Conservation (phyloP, 2,797 vertebrate species). For the Xenentodon cancila region DNA sequence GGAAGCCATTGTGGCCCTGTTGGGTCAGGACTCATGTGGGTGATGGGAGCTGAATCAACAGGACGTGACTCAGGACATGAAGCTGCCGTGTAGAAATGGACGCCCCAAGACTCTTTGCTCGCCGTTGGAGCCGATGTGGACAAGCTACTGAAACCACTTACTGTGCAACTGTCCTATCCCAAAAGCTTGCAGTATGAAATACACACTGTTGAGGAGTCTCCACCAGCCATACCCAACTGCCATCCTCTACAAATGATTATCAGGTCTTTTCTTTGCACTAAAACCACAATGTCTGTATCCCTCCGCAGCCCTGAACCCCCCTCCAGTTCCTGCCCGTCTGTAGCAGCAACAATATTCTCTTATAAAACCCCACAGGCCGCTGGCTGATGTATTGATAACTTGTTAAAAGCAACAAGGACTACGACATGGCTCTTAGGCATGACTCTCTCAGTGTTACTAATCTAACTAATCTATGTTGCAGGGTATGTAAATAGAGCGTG, state of each 20-base stretch:
- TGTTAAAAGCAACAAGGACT: slow-evolving; percentile 35
- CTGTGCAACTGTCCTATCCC: slow-evolving; percentile 30
- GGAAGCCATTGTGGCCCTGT: slow-evolving; percentile 54
- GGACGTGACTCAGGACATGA: slow-evolving; percentile 22
- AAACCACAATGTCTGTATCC: slow-evolving; percentile 72
- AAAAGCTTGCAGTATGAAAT: slow-evolving; percentile 27
- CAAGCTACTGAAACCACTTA: slow-evolving; percentile 26
- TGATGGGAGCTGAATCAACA: slow-evolving; percentile 31
- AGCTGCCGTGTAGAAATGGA: slow-evolving; percentile 13
- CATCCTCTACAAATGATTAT: slow-evolving; percentile 58
- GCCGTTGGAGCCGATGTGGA: slow-evolving; percentile 20
- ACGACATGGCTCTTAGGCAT: slow-evolving; percentile 28
- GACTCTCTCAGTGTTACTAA: slow-evolving; percentile 60
- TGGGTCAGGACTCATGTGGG: slow-evolving; percentile 29
- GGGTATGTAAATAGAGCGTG: slow-evolving; percentile 56
- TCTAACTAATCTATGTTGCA: slow-evolving; percentile 45
- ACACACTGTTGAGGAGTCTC: slow-evolving; percentile 53
- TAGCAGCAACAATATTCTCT: slow-evolving; percentile 20
- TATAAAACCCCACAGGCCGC: not conserved
- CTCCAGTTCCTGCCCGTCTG: slow-evolving; percentile 22
- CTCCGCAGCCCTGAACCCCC: slow-evolving; percentile 20
- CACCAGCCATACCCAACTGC: slow-evolving; percentile 40
- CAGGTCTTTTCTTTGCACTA: slow-evolving; percentile 77
- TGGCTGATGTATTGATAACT: slow-evolving; percentile 28
- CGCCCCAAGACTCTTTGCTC: not conserved